A percentile compares a stretch with the other conserved stretches of the same genome.
Conservation (phyloP, 2,113 vertebrate genomes). For the Cinclus mexicanus region DNA sequence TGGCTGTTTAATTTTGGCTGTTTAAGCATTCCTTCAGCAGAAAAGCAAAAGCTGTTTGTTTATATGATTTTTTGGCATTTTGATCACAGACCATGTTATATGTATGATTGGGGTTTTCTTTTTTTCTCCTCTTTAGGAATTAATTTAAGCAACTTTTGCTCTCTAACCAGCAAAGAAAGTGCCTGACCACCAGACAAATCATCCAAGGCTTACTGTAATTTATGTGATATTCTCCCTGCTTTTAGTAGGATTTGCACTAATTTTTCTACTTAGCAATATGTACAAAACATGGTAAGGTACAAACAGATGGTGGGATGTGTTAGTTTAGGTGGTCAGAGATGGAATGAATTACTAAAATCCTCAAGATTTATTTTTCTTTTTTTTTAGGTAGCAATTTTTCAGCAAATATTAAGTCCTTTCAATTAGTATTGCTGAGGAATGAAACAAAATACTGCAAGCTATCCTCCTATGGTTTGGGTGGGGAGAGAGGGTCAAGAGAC, state of each 20-base stretch:
- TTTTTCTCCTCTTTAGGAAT: background rate
- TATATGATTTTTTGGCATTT: background rate
- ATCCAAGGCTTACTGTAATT: background rate
- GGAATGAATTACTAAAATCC: background rate
- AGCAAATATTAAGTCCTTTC: background rate
- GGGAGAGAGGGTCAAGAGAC: background rate
- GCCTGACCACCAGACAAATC: background rate
- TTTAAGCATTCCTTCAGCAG: background rate
- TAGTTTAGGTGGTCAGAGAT: background rate
- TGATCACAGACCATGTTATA: background rate
- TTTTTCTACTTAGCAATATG: background rate
- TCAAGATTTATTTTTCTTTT: background rate
- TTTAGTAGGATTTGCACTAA: constrained; percentile 32
- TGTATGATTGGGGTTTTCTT: background rate
- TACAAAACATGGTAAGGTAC: background rate
- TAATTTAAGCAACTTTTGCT: background rate
- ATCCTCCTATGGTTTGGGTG: background rate
- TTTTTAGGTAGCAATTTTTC: background rate
- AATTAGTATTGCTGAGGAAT: background rate
- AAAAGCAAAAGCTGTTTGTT: background rate
- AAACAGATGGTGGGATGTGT: background rate
- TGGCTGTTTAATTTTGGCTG: background rate
- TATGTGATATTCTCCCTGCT: background rate
- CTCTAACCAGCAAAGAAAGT: background rate
- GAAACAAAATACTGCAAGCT: background rate